Percentiles rank a stretch among this genome's conserved stretches.
Conservation (phyloP, 2,113 vertebrate species). For the Strix uralensis region DNA sequence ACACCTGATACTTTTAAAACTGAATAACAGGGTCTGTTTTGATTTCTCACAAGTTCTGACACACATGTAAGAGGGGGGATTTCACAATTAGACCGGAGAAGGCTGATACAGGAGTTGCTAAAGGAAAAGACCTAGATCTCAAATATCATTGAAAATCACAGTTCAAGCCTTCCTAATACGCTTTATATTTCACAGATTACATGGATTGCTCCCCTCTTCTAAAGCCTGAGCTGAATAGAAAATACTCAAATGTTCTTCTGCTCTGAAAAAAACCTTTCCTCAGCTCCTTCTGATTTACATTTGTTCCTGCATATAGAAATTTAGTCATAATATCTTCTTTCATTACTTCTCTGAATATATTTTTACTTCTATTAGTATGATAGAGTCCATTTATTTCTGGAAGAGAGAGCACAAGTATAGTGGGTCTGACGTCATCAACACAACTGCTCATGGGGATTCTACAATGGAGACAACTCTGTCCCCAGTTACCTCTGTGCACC, state of each 20-base stretch:
- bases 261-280: background rate
- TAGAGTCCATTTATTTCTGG: background rate
- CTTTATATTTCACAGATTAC: background rate
- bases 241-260: background rate
- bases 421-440: background rate
- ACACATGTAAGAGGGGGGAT: background rate
- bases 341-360: background rate
- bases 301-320: background rate
- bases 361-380: background rate
- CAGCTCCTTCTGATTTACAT: background rate
- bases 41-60: background rate
- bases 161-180: background rate
- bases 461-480: background rate
- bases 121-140: background rate
- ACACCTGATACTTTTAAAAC: background rate
- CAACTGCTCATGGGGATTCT: background rate
- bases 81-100: background rate
- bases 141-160: background rate
- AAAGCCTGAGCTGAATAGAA: background rate
- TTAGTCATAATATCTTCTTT: background rate
- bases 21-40: background rate
- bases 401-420: background rate
- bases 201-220: background rate
- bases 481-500: background rate
- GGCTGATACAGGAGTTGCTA: background rate